Conservation (phyloP, 1,140 invertebrate genomes). For the Drosophila sturtevanti region DNA sequence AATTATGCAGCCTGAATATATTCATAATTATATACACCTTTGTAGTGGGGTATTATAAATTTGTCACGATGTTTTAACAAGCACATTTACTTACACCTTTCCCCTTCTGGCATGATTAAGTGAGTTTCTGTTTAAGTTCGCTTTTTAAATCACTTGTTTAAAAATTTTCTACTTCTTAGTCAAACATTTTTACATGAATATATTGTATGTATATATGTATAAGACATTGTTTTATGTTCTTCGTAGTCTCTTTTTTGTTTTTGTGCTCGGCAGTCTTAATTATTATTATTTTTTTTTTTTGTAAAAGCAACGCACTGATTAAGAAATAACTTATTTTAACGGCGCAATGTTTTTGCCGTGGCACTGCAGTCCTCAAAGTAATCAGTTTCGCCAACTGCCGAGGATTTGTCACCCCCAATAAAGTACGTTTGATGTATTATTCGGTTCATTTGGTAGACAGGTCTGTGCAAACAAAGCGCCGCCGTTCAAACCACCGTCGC, state of each 20-base stretch:
- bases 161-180: too few relatives aligned
- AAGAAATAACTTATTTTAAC: slow-evolving; percentile 36
- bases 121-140: neutral
- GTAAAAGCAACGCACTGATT: slow-evolving; percentile 15
- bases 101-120: neutral
- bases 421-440: slow-evolving; percentile 82
- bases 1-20: neutral
- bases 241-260: neutral
- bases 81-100: neutral
- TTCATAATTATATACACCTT: neutral
- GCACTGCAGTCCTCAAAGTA: slow-evolving; percentile 48
- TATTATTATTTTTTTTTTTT: slow-evolving; percentile 58
- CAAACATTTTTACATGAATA: too few relatives aligned
- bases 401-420: slow-evolving; percentile 81
- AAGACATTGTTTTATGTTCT: neutral
- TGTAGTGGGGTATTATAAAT: neutral
- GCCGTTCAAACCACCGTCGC: slow-evolving; percentile 42
- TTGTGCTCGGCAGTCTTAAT: slow-evolving; percentile 44
- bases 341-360: slow-evolving; percentile 5
- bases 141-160: neutral
- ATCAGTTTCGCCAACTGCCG: slow-evolving; percentile 71
- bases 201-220: neutral
- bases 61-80: neutral
- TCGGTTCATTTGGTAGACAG: slow-evolving; percentile 82
- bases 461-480: slow-evolving; percentile 78